Conservation (phyloP, 1,140 invertebrate genomes). For the Dicyema japonicum region DNA sequence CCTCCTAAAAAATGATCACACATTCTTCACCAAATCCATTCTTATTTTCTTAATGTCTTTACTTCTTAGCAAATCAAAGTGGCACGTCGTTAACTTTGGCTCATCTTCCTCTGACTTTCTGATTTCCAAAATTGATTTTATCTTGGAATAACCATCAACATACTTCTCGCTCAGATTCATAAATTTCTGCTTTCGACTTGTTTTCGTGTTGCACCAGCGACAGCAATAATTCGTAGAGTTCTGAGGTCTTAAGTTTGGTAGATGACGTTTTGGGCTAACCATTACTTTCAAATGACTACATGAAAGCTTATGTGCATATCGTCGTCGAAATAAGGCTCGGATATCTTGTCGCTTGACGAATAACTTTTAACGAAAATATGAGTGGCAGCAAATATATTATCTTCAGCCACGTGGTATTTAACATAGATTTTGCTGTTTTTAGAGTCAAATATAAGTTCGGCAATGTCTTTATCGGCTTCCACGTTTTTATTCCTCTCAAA, state of each 20-base stretch:
- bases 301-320: constrained; percentile 17
- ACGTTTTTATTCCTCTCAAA: constrained; percentile 11
- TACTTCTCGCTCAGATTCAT: too few species aligned
- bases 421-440: constrained; percentile 15
- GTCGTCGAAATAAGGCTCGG: too few species aligned
- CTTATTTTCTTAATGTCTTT: constrained; percentile 19
- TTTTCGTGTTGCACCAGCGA: too few species aligned
- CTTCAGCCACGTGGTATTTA: constrained; percentile 15
- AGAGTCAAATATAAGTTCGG: constrained; percentile 13
- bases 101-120: constrained; percentile 12
- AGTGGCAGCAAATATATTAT: constrained; percentile 13
- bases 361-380: constrained; percentile 13
- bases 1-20: constrained; percentile 8
- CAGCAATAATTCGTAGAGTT: too few species aligned
- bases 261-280: constrained; percentile 1
- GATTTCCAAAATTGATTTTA: constrained; percentile 9
- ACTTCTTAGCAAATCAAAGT: constrained; percentile 19
- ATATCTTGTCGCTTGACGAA: background rate
- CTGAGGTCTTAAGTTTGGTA: constrained; percentile 2
- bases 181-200: too few species aligned
- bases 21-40: constrained; percentile 12
- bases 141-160: background rate
- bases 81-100: constrained; percentile 14
- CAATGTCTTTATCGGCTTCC: constrained; percentile 13
- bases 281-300: constrained; percentile 6